Base-by-base conservation (phyloP, 2,888 invertebrate species). In the Synergus laeviventris region DNA sequence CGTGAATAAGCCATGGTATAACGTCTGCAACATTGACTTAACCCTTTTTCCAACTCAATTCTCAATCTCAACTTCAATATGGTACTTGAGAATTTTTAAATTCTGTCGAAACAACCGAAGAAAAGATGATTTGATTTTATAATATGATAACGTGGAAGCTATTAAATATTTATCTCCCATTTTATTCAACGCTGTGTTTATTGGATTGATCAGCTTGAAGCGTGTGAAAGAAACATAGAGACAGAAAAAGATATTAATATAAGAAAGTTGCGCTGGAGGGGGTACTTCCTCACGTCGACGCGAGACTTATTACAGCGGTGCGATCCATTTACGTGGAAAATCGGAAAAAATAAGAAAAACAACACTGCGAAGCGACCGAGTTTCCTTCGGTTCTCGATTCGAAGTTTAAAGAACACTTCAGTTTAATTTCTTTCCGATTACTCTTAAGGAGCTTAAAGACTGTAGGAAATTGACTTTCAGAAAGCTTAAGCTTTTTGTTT, bases 331-430 rank as follows among this genome's bases (percentile, higher is more conserved):
- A 59, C 14, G 59, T 59, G 21, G 24, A 59, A 59, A 59, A 59
- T 59, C 12, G 9, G 11, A 59, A 59, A 24, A 14, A 21, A 59
- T 7, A 59, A 59, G 24, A 59, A 59, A 59, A 59, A 5, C 24
- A 14, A 14, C 21, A 59, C 5, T 21, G 11, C 24, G 5, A 59
- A 59, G 2, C 21, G 21, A 59, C 24, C 11, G 59, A 59, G 59
- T 59, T 24, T 21, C 14, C 59, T 59, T 24, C 5, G 59, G 18
- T 59, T 14, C 24, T 14, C 59, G 59, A 9, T 59, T 59, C 7
- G 7, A 59, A 59, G 59, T 59, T 24, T 59, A 59, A 24, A 59
- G 21, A 59, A 24, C 59, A 59, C 14, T 59, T 59, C 14, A 59
- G 59, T 59, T 59, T 24, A 12, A 24, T 59, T 59, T 24, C 59